Evolutionary conservation across 2,113 vertebrate genomes (phyloP), one percentile per base, ranked within the genome.

Genomic region (Zootoca vivipara): DNA sequence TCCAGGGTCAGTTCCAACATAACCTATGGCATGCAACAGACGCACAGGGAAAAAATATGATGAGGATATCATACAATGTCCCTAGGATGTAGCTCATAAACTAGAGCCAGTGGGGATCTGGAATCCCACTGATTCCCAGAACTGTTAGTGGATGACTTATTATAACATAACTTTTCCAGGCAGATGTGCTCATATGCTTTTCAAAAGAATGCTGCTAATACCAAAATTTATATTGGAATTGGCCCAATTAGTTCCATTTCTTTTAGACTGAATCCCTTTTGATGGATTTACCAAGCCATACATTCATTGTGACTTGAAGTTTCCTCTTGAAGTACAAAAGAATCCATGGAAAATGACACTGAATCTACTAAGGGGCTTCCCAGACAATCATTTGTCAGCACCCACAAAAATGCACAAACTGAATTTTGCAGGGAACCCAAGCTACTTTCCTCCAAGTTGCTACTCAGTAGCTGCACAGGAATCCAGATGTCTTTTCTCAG

Each of bases 211-310:
- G 30, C 46, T 72, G 65, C 33, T 18, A 84, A 52, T 56, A n/a
- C 30, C n/a, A 84, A 35, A 33, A 16, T 72, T 84, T 84, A 56
- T 42, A 52, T 72, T 84, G 67, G 82, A 84, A 72, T 56, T 72
- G 42, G 20, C 69, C 82, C 42, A 83, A 84, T 56, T 22, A 84
- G 69, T 69, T 73, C 42, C 42, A 35, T 56, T 10, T 56, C 65
- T 42, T 52, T 72, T 52, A 72, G 38, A 84, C 2, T 15, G 30
- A 18, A 84, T 72, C 73, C 28, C 20, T 72, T 84, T 46, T 72
- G 82, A 84, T 72, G 33, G 82, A 84, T 84, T 73, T 84, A 84
- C 82, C 67, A 84, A 72, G 40, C 18, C 30, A 72, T 84, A 56
- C 42, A 33, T 10, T 72, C 42, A 26, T 84, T 26, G 52, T 83